Base-by-base conservation (phyloP, 2,113 vertebrate species). In the Vicugna pacos region DNA sequence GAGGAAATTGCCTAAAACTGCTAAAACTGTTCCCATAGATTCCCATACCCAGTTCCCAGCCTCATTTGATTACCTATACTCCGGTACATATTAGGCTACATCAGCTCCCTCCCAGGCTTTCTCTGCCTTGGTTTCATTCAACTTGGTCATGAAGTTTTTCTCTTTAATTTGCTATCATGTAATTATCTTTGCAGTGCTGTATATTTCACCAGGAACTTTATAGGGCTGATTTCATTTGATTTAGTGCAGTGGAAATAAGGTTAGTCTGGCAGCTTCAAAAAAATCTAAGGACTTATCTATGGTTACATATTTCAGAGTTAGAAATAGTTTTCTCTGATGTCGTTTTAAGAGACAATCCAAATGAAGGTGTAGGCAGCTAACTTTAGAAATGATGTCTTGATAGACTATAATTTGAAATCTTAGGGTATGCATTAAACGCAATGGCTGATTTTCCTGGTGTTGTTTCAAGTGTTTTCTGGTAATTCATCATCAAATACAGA, bases 221-320 rank as follows among this genome's bases (percentile, higher is more conserved):
- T 30, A 76, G 8, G 6, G 73, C 20, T 89, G 8, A 52, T 95
- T 92, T 48, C 16, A 67, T 65, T 84, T 72, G 76, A 89, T 75
- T 91, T 95, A 72, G 90, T 80, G 88, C 42, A 35, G 10, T 75
- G 24, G 38, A 90, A 95, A 96, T 89, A 70, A 89, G 84, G 30
- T 79, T 87, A 83, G 30, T 56, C 32, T 76, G 26, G n/a, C 30
- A 88, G 22, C 58, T 88, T 94, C 38, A 48, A 46, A 87, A 89
- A 72, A 30, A 24, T 62, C 38, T 70, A 35, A 79, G 46, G 5
- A 67, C 91, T 94, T 83, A 42, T 70, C 26, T 85, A 0, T 84
- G 17, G 26, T 81, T 82, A n/a, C 77, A 64, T 95, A 67, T 67
- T 70, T 89, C 48, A 92, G 11, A 85, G 72, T 86, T 67, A 88